phyloP scores from a whole-genome alignment of 2,113 vertebrate genomes.

The Phrynosoma blainvillii region DNA sequence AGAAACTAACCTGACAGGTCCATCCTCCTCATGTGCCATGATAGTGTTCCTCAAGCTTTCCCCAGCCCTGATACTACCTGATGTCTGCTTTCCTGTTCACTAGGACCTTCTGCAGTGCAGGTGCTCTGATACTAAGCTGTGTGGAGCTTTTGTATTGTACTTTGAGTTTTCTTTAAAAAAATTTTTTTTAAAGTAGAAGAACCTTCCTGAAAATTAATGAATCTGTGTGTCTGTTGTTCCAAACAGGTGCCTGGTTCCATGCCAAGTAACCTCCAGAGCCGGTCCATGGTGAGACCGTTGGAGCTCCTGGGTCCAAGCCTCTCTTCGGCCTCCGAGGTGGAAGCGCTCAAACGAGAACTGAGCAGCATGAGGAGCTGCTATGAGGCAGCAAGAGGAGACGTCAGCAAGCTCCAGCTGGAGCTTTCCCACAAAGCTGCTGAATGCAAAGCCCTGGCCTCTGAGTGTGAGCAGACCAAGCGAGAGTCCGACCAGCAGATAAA shows the following conservation, averaged over 20 bases:
- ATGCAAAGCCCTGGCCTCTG: conserved; percentile 81
- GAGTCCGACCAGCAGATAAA: conserved; percentile 91
- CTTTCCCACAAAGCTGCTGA: conserved; percentile 84
- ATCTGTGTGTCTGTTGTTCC: not conserved
- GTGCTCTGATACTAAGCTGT: not conserved
- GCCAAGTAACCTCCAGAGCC: conserved; percentile 67
- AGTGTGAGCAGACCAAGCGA: conserved; percentile 81
- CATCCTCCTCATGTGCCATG: not conserved
- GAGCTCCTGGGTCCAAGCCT: conserved; percentile 76
- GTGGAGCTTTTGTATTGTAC: not conserved
- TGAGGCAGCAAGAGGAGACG: conserved; percentile 82
- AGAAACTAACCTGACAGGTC: not conserved
- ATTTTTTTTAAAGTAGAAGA: not conserved
- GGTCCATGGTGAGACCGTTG: conserved; percentile 82
- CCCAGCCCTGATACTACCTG: not conserved
- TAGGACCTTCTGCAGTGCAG: not conserved
- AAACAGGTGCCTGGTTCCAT: not conserved
- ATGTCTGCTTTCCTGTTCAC: not conserved
- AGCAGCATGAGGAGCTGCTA: conserved; percentile 79
- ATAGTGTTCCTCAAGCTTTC: not conserved
- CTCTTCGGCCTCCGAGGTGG: conserved; percentile 71
- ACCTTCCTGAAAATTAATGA: not conserved
- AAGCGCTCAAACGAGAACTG: conserved; percentile 81
- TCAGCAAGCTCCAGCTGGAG: conserved; percentile 79
- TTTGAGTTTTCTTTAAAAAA: too few relatives aligned